A percentile compares a stretch with the other conserved stretches of the same genome.
phyloP scores from a whole-genome alignment of 2,888 invertebrate species.

The Acanthosepion lycidas region DNA sequence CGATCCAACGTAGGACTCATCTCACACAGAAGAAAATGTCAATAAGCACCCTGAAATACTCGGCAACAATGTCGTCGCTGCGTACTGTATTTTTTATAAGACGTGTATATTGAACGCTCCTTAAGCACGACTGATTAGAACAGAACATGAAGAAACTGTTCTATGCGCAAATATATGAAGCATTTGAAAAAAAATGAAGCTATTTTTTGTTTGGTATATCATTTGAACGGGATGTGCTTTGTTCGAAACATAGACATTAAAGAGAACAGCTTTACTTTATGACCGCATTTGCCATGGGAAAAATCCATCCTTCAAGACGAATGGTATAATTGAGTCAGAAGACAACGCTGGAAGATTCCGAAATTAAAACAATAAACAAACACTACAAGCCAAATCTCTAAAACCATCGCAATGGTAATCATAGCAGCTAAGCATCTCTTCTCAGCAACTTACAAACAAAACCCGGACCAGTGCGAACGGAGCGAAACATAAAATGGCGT shows the following conservation, averaged over 20 bases:
- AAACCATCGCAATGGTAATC: neutral
- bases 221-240: neutral
- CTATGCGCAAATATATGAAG: neutral
- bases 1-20: no score
- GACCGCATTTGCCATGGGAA: neutral
- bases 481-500: neutral
- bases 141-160: no score
- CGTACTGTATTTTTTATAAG: no score
- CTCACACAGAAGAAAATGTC: no score
- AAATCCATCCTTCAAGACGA: neutral
- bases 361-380: conserved; percentile 18
- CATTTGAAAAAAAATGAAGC: neutral
- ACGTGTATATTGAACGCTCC: no score
- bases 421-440: neutral
- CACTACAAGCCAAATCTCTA: neutral
- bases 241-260: neutral
- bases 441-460: neutral
- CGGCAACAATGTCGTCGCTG: no score
- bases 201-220: neutral
- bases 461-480: neutral
- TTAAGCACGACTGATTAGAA: no score
- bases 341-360: neutral
- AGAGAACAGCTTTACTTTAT: neutral
- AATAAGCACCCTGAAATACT: no score
- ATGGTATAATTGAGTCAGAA: neutral